Conservation (phyloP, 2,113 vertebrate species). For the Physeter macrocephalus region DNA sequence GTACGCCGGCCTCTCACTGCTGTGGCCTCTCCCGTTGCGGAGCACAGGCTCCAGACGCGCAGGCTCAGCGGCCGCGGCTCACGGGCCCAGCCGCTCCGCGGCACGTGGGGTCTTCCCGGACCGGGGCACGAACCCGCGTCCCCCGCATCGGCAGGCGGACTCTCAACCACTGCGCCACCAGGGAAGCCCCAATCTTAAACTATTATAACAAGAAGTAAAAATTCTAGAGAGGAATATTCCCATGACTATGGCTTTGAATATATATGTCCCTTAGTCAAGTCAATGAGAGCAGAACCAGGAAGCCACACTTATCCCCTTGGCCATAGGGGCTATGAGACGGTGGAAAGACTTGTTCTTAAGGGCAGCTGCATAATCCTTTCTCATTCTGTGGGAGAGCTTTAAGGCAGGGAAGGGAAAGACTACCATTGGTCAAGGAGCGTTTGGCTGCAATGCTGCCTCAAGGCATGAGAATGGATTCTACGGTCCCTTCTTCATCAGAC, state of each 20-base stretch:
- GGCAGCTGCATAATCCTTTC: neutral
- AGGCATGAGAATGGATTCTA: neutral
- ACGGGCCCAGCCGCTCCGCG: too few species aligned
- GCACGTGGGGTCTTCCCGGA: too few species aligned
- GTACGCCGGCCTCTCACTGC: too few species aligned
- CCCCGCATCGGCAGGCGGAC: too few species aligned
- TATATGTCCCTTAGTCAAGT: neutral
- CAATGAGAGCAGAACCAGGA: neutral
- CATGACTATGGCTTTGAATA: neutral
- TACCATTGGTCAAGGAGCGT: neutral
- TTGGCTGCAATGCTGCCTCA: neutral
- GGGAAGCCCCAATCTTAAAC: neutral
- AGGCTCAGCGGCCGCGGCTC: too few species aligned
- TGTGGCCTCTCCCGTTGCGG: too few species aligned
- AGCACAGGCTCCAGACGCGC: too few species aligned
- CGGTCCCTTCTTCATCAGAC: neutral
- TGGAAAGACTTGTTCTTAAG: neutral
- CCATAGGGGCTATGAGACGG: neutral
- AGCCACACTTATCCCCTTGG: neutral
- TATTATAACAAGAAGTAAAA: neutral
- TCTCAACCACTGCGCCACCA: too few species aligned
- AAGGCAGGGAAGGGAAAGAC: neutral
- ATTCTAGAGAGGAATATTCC: neutral
- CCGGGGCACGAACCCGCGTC: too few species aligned
- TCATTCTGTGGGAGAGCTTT: neutral